Conservation (phyloP, 2,888 invertebrate genomes). For the Eristalis intricaria region DNA sequence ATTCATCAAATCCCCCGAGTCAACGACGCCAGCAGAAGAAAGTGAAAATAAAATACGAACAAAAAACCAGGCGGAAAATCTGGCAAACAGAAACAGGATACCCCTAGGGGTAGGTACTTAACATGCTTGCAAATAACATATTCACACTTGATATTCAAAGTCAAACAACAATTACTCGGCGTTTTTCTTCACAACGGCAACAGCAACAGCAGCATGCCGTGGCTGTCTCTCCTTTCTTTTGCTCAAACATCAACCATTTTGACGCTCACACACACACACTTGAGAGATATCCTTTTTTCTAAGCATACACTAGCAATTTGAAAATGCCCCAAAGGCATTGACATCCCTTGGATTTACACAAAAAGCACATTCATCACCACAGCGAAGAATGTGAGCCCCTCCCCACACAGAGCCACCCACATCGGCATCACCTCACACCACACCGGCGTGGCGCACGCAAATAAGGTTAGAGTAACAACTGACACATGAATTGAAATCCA, state of each 20-base stretch:
- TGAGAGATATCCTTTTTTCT: neutral
- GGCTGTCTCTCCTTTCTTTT: neutral
- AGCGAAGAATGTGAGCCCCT: conserved; percentile 4
- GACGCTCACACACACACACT: neutral
- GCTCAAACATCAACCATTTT: neutral
- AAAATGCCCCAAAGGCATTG: conserved; percentile 46
- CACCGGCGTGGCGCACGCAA: conserved; percentile 4
- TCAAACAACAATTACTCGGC: conserved; percentile 58
- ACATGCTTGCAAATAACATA: conserved; percentile 52
- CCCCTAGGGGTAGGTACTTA: conserved; percentile 17
- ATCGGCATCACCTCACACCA: neutral
- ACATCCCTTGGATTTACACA: conserved; percentile 46
- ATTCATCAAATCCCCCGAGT: conserved; percentile 29
- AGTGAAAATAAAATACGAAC: no score
- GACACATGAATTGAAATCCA: conserved; percentile 50
- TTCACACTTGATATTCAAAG: conserved; percentile 61
- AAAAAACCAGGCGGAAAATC: no score
- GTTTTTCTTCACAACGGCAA: conserved; percentile 1
- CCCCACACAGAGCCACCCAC: neutral
- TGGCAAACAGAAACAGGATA: neutral
- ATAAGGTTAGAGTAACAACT: conserved; percentile 34
- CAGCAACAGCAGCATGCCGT: neutral
- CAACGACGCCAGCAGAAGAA: neutral
- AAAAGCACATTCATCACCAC: conserved; percentile 52
- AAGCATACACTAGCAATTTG: conserved; percentile 8